Conservation (phyloP, 37 sponge, comb jelly and placozoan species). For the Diacarnus erythraeanus region DNA sequence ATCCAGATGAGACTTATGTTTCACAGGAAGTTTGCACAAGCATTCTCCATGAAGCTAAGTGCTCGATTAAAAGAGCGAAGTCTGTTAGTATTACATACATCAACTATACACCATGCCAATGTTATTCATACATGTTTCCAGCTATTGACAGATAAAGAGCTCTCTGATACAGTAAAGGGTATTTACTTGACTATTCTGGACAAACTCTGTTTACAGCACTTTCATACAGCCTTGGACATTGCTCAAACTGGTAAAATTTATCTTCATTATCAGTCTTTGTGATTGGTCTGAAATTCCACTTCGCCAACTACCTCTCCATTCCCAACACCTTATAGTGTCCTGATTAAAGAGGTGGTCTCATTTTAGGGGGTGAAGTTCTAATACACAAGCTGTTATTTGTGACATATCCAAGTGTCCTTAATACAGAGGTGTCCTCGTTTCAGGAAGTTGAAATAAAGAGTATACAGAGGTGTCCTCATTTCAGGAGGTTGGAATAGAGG, state of each 20-base stretch:
- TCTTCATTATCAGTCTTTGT: too few relatives aligned
- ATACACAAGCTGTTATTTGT: neutral
- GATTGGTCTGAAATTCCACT: too few relatives aligned
- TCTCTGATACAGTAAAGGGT: constrained; percentile 38
- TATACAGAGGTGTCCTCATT: too few relatives aligned
- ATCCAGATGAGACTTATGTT: constrained; percentile 60
- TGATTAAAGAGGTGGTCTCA: neutral
- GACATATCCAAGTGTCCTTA: neutral
- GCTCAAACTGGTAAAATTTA: constrained; percentile 57
- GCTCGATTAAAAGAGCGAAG: constrained; percentile 66
- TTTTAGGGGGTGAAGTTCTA: too few relatives aligned
- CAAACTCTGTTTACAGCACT: constrained; percentile 65
- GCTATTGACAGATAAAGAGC: constrained; percentile 59
- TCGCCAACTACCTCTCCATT: too few relatives aligned
- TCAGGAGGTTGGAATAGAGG: too few relatives aligned
- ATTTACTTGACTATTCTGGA: constrained; percentile 67
- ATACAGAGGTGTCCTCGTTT: too few relatives aligned
- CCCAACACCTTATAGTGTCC: too few relatives aligned
- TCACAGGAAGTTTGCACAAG: constrained; percentile 80
- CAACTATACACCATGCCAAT: neutral
- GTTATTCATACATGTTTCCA: constrained; percentile 4
- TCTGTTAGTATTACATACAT: constrained; percentile 63
- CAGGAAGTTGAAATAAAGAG: too few relatives aligned
- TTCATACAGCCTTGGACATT: constrained; percentile 69
- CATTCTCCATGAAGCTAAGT: constrained; percentile 66